Percentiles rank a stretch among this genome's conserved stretches.
Conservation (phyloP, 2,888 invertebrate species). For the Craniophora ligustri region DNA sequence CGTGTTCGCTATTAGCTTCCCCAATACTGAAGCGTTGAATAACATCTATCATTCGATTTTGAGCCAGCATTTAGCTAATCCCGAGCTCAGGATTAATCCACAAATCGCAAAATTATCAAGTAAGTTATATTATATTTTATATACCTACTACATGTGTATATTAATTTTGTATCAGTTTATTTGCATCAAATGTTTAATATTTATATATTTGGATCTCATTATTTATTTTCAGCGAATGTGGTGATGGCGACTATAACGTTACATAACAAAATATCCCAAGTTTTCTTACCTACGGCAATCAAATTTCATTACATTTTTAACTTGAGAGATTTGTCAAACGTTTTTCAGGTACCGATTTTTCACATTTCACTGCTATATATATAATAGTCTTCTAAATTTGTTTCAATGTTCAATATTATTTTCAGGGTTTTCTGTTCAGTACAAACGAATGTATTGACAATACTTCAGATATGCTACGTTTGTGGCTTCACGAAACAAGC, state of each 20-base stretch:
- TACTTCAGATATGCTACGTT: conserved; percentile 94
- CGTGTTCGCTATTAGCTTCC: conserved; percentile 95
- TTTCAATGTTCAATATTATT: too few relatives aligned
- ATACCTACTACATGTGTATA: too few relatives aligned
- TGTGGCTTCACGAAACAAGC: conserved; percentile 98
- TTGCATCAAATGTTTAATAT: background rate
- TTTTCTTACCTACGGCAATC: conserved; percentile 97
- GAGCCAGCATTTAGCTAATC: conserved; percentile 94
- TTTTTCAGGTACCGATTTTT: conserved; percentile 93
- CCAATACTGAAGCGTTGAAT: conserved; percentile 94
- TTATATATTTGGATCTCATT: background rate
- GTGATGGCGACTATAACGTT: conserved; percentile 94
- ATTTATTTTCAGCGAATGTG: conserved; percentile 86
- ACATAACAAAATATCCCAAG: conserved; percentile 95
- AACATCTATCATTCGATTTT: conserved; percentile 97
- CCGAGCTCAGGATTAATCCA: conserved; percentile 93
- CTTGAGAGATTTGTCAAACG: conserved; percentile 97
- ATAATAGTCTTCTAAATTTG: too few relatives aligned
- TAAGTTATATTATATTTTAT: conserved; percentile 52
- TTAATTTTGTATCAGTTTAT: background rate
- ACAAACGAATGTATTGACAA: conserved; percentile 95
- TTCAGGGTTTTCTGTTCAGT: conserved; percentile 96
- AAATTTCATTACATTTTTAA: conserved; percentile 99
- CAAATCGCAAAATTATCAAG: conserved; percentile 91
- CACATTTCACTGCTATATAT: background rate